phyloP scores from a whole-genome alignment of 2,888 invertebrate species.

The Eupithecia centaureata region DNA sequence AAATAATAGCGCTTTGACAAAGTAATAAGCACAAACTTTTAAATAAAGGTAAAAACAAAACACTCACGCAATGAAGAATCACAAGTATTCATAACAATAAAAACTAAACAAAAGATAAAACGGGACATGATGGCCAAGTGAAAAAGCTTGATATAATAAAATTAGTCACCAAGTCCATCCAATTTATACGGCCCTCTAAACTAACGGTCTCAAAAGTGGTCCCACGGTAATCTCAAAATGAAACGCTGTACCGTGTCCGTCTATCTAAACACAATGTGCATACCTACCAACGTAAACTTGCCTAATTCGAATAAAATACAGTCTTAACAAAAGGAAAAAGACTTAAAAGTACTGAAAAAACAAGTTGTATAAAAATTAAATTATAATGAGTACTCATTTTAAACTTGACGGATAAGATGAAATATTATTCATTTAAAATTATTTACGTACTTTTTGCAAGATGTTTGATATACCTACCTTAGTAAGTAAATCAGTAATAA shows the following conservation, averaged over 20 bases:
- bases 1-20: background rate
- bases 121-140: constrained; percentile 4
- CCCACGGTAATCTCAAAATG: constrained; percentile 7
- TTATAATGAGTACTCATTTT: background rate
- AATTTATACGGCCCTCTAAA: constrained; percentile 13
- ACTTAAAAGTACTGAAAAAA: background rate
- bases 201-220: background rate
- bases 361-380: background rate
- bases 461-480: no score
- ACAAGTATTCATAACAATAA: constrained; percentile 7
- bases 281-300: background rate
- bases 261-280: background rate
- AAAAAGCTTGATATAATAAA: constrained; percentile 5
- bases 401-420: background rate
- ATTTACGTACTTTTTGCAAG: background rate
- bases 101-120: constrained; percentile 2
- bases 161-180: constrained; percentile 1
- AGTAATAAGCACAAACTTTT: background rate
- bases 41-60: background rate
- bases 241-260: background rate
- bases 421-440: background rate
- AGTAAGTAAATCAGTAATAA: no score
- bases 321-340: background rate
- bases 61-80: constrained; percentile 37
- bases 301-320: background rate